Evolutionary conservation across 2,797 vertebrate genomes (phyloP).

Genomic region (Spea hammondii): DNA sequence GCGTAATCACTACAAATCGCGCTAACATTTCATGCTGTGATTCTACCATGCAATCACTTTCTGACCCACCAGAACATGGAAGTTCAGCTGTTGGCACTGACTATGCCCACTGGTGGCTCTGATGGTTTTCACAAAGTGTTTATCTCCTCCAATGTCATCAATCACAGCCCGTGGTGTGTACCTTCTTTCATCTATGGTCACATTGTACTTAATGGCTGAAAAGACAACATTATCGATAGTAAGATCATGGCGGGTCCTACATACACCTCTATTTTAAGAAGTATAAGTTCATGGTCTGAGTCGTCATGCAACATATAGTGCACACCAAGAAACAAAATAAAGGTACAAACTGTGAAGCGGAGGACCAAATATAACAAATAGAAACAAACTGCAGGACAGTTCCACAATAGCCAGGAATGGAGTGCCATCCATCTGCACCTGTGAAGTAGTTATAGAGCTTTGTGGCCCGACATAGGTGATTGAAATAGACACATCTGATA

Average conservation of each 20-base stretch:
- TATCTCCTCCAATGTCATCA: constrained; percentile 73
- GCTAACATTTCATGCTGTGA: background rate
- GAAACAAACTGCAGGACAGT: no score
- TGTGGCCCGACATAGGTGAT: no score
- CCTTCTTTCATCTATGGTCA: constrained; percentile 84
- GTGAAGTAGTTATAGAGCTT: no score
- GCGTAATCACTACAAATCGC: background rate
- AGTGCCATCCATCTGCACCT: no score
- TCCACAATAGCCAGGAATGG: no score
- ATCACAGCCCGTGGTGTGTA: constrained; percentile 86
- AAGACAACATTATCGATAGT: background rate
- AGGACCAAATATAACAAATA: no score
- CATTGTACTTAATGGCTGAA: constrained; percentile 77
- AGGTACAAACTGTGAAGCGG: no score
- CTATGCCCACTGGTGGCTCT: constrained; percentile 70
- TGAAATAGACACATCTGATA: no score
- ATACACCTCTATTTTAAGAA: no score
- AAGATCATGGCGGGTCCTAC: background rate
- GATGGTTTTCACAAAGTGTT: constrained; percentile 69
- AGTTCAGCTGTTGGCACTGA: constrained; percentile 80
- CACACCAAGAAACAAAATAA: no score
- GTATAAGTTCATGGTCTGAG: no score
- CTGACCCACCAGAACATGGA: constrained; percentile 84
- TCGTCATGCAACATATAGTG: no score
- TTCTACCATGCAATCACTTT: background rate